Conservation (phyloP, 2,797 vertebrate genomes). For the Microtus obscurus region DNA sequence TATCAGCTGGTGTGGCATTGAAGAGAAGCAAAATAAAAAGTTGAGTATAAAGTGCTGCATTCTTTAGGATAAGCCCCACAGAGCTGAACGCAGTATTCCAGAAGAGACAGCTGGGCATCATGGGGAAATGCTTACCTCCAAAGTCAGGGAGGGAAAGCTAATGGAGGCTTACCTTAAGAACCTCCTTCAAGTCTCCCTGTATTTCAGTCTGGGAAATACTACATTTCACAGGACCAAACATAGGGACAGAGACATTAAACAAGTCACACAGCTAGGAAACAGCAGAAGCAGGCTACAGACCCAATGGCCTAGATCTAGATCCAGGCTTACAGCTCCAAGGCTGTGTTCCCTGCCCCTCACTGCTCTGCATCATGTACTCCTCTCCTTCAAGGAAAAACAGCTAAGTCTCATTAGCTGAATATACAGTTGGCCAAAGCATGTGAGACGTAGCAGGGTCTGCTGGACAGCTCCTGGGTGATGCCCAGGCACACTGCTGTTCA, state of each 20-base stretch:
- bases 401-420: fast-evolving
- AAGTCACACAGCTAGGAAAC: background rate
- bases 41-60: fast-evolving
- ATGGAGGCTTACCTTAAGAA: background rate
- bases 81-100: background rate
- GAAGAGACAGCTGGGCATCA: background rate
- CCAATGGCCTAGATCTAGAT: background rate
- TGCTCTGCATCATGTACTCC: background rate
- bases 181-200: background rate
- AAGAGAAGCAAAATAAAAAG: background rate
- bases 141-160: background rate
- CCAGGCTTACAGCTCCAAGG: background rate
- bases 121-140: background rate
- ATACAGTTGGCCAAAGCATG: background rate
- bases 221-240: background rate
- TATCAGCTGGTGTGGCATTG: background rate
- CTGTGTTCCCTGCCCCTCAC: background rate
- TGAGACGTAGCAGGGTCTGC: too few species aligned
- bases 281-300: background rate
- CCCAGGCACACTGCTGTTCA: background rate
- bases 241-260: background rate
- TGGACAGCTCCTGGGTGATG: background rate
- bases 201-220: background rate
- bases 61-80: background rate
- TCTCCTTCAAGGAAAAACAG: background rate